Evolutionary conservation across 2,888 invertebrate genomes (phyloP).

Genomic region (Deroplatys truncata): DNA sequence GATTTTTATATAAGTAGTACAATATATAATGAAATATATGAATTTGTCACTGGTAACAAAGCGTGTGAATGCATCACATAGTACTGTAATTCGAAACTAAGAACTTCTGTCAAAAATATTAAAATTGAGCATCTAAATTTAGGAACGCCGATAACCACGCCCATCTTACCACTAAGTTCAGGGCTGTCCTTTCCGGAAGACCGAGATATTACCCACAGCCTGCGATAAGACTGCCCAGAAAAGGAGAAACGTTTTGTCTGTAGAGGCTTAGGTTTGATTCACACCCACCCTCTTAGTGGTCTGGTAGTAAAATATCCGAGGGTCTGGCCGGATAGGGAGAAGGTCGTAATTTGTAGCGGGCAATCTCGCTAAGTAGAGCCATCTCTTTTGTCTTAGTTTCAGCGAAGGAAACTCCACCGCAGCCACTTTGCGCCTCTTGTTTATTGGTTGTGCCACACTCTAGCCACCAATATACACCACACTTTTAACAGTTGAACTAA

Average conservation of each 20-base stretch:
- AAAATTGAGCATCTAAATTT: not conserved
- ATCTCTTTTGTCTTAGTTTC: not conserved
- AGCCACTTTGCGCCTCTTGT: not conserved
- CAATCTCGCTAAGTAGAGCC: not conserved
- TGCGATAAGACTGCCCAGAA: not conserved
- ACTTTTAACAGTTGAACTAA: not conserved
- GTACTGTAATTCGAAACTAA: no score
- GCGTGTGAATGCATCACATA: no score
- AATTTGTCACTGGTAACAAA: no score
- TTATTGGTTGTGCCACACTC: not conserved
- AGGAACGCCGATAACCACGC: no score
- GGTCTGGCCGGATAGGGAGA: not conserved
- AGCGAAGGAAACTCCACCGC: not conserved
- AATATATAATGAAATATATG: no score
- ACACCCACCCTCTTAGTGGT: not conserved
- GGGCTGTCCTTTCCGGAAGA: not conserved
- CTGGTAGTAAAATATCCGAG: not conserved
- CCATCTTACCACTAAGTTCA: not conserved
- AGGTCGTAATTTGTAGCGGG: not conserved
- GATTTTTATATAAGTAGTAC: no score
- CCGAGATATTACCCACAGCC: no score
- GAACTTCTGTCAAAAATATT: not conserved
- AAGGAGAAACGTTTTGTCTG: not conserved
- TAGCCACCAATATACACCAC: not conserved
- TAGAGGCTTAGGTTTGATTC: not conserved